phyloP scores from a whole-genome alignment of 2,888 invertebrate genomes.

The Punctoribates punctum region DNA sequence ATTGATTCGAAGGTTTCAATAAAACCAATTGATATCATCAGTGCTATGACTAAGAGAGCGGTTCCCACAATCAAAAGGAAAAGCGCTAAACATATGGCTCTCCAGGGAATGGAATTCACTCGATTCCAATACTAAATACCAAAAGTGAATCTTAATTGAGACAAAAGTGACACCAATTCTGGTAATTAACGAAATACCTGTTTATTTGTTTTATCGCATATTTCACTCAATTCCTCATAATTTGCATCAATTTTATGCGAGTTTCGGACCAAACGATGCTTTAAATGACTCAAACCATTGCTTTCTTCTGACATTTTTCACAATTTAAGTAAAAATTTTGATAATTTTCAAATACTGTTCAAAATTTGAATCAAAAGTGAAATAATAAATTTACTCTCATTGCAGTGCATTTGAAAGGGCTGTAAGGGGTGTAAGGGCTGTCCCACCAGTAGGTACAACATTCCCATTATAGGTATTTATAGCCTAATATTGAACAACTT shows the following conservation, averaged over 20 bases:
- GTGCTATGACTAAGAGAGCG: conserved; percentile 68
- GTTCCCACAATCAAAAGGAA: conserved; percentile 74
- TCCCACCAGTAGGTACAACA: too few species aligned
- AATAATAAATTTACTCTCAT: too few species aligned
- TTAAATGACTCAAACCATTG: not conserved
- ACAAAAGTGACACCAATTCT: not conserved
- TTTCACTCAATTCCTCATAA: not conserved
- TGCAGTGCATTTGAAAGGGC: too few species aligned
- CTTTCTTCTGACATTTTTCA: not conserved
- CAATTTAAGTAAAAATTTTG: not conserved
- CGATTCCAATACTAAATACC: too few species aligned
- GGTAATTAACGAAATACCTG: not conserved
- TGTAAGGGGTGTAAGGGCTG: too few species aligned
- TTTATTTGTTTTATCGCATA: not conserved
- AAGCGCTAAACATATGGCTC: conserved; percentile 71
- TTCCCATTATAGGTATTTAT: too few species aligned
- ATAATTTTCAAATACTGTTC: too few species aligned
- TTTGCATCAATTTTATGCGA: not conserved
- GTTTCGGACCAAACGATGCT: not conserved
- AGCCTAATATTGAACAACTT: too few species aligned
- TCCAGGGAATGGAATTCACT: conserved; percentile 67
- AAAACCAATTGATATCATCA: conserved; percentile 69
- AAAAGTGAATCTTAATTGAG: too few species aligned
- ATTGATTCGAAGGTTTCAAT: not conserved
- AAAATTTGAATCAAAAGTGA: too few species aligned